Evolutionary conservation across 2,113 vertebrate genomes (phyloP), one percentile per base, ranked within the genome.

Genomic region (Poeciliopsis turrubarensis): DNA sequence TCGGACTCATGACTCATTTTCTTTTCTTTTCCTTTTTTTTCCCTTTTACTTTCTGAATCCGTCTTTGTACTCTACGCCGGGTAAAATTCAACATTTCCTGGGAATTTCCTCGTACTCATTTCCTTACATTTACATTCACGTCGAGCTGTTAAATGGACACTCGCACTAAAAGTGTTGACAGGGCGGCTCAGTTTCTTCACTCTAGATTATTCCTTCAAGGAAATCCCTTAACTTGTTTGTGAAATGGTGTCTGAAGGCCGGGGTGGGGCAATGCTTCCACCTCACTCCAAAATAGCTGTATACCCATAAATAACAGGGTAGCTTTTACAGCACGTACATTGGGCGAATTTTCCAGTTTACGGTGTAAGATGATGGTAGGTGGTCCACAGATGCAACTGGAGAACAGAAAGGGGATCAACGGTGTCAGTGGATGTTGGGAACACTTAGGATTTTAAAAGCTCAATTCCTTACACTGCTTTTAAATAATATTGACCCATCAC

Each of bases 261-360:
- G 75, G 85, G 87, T 86, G 87, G 83, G 86, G 91, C 80, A 19
- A 47, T 32, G 60, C 54, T 72, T 78, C 81, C 64, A 82, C 74
- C 69, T 70, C 70, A n/a, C 79, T 85, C 61, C 44, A 60, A 90
- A 86, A 87, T 87, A 86, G 78, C 65, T 2, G 47, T 12, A n/a
- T 73, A 60, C 27, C 86, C 86, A 91, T 81, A 92, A 91, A 92
- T 89, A 93, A 73, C 72, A 30, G 65, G 61, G 68, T 47, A 4
- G 25, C 47, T 39, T 75, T 61, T 60, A 73, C 73, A 1, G 19
- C 44, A 34, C 31, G 32, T 37, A 17, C 61, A 39, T 17, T 1
- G 27, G 76, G 78, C 65, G 84, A 74, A 25, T 78, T 77, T 80
- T 17, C 17, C 67, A 37, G 66, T 67, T 47, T 75, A 68, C 22